A percentile compares a stretch with the other conserved stretches of the same genome.
phyloP scores from a whole-genome alignment of 2,888 invertebrate genomes.

The Amphipyra tragopoginis region DNA sequence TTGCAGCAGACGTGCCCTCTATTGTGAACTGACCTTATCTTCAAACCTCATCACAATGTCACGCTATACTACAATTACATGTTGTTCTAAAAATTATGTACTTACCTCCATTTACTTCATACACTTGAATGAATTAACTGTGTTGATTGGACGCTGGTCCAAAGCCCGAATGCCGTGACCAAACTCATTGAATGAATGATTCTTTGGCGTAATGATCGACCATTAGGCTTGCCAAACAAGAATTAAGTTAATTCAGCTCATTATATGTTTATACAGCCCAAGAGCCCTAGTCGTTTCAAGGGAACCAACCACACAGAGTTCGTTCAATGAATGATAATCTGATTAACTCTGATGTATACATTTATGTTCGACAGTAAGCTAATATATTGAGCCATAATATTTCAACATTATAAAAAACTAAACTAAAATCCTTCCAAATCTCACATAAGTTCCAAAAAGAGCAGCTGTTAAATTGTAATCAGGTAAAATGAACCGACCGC shows the following conservation, averaged over 20 bases:
- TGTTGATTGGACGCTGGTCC: slow-evolving; percentile 26
- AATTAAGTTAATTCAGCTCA: slow-evolving; percentile 23
- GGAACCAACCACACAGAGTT: neutral
- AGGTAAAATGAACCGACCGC: slow-evolving; percentile 3
- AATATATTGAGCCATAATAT: too few species aligned
- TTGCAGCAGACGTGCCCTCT: slow-evolving; percentile 69
- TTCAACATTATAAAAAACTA: neutral
- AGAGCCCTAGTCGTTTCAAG: slow-evolving; percentile 2
- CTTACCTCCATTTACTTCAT: slow-evolving; percentile 20
- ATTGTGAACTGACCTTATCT: slow-evolving; percentile 77
- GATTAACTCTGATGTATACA: neutral
- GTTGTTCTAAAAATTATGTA: slow-evolving; percentile 29
- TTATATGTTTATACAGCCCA: slow-evolving; percentile 14
- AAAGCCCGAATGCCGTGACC: slow-evolving; percentile 42
- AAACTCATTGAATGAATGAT: slow-evolving; percentile 46
- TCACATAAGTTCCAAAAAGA: slow-evolving; percentile 1
- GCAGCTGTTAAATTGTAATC: neutral
- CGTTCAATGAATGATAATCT: slow-evolving; percentile 1
- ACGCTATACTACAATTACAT: slow-evolving; percentile 61
- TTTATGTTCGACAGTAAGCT: neutral
- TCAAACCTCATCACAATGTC: slow-evolving; percentile 56
- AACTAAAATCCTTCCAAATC: neutral
- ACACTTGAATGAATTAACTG: slow-evolving; percentile 38
- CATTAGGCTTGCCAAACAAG: slow-evolving; percentile 35
- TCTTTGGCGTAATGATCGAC: slow-evolving; percentile 26